phyloP scores from a whole-genome alignment of 2,113 vertebrate genomes.

The Crypturellus undulatus region DNA sequence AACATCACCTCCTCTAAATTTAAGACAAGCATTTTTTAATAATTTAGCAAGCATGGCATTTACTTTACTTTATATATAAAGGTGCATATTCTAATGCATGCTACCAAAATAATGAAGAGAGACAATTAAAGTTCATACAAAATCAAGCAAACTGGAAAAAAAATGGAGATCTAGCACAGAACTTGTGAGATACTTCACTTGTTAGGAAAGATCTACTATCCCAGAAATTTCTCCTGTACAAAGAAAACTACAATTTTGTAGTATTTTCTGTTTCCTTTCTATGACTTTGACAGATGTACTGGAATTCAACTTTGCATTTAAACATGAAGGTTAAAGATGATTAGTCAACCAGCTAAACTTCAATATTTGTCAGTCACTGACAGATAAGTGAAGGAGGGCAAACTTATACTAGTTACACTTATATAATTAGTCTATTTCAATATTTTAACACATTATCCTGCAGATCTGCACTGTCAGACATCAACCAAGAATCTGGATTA shows the following conservation, averaged over 20 bases:
- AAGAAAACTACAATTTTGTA: not conserved
- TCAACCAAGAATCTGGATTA: not conserved
- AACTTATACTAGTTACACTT: not conserved
- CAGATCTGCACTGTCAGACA: not conserved
- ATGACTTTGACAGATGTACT: not conserved
- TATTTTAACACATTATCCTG: not conserved
- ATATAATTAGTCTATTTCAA: not conserved
- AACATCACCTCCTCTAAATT: not conserved
- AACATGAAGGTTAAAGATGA: not conserved
- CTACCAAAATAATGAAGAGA: not conserved
- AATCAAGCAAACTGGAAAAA: not conserved
- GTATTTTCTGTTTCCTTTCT: not conserved
- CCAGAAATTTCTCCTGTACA: not conserved
- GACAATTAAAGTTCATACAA: not conserved
- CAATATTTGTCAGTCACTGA: not conserved
- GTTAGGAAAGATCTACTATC: not conserved
- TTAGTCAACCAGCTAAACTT: not conserved
- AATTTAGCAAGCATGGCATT: not conserved
- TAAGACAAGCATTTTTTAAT: not conserved
- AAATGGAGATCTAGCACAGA: not conserved
- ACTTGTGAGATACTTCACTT: not conserved
- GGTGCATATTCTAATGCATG: not conserved
- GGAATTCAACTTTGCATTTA: not conserved
- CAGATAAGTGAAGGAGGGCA: not conserved
- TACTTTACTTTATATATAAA: not conserved